Evolutionary conservation across 53 echinoderm and acorn worm genomes (phyloP).

Genomic region (Crossaster papposus): DNA sequence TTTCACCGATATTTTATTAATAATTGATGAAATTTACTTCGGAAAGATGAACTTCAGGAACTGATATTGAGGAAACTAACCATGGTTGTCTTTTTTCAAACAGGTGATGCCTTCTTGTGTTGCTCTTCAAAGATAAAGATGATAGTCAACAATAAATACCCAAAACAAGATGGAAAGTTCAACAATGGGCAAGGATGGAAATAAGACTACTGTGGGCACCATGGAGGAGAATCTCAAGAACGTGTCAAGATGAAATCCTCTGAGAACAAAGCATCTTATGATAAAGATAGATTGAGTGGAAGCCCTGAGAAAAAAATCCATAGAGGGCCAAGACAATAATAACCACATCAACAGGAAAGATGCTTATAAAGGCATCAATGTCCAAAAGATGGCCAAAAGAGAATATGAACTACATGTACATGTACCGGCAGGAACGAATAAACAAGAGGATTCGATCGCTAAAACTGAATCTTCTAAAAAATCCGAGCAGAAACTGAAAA

Average conservation of each 20-base stretch:
- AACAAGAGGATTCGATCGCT: neutral
- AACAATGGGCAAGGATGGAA: neutral
- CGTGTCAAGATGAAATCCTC: neutral
- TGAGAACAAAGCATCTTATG: neutral
- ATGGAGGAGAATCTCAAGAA: conserved; percentile 8
- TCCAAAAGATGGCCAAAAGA: neutral
- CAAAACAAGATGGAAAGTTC: conserved; percentile 19
- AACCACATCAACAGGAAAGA: neutral
- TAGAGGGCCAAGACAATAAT: neutral
- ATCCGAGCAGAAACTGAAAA: neutral
- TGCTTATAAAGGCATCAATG: neutral
- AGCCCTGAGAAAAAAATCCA: neutral
- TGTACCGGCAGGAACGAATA: neutral
- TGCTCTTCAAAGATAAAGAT: neutral
- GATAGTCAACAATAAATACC: neutral
- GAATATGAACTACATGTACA: no score
- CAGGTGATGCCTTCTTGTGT: neutral
- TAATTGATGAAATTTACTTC: no score
- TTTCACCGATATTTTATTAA: no score
- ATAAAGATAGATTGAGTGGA: conserved; percentile 1
- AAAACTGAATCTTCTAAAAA: neutral
- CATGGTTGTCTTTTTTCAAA: no score
- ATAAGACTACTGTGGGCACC: neutral
- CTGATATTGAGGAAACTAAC: no score
- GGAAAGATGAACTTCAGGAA: no score